Evolutionary conservation across 2,113 vertebrate genomes (phyloP).

Genomic region (Gymnorhina tibicen): DNA sequence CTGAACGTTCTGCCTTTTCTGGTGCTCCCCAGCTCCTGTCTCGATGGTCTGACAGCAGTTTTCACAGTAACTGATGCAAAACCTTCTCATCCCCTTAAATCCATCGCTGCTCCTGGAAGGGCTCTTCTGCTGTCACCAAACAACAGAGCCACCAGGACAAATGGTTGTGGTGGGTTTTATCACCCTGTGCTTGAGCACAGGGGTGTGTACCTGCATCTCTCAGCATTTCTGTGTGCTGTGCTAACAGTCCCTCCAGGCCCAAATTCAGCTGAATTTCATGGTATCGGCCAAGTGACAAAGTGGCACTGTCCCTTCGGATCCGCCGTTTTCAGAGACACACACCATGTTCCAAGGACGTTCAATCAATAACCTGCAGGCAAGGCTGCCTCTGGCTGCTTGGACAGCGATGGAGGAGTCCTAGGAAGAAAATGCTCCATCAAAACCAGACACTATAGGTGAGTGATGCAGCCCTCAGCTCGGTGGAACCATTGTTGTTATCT

Average conservation of each 20-base stretch:
- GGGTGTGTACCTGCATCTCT: neutral
- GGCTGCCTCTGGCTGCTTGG: neutral
- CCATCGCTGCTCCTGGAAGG: neutral
- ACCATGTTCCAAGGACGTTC: neutral
- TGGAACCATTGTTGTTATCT: neutral
- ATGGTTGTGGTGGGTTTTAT: neutral
- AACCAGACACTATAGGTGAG: neutral
- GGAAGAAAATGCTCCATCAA: neutral
- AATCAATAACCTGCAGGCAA: neutral
- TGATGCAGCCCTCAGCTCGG: neutral
- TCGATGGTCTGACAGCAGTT: fast-evolving
- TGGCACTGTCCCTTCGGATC: fast-evolving
- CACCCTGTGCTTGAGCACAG: fast-evolving
- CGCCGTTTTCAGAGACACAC: neutral
- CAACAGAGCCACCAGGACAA: neutral
- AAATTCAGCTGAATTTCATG: neutral
- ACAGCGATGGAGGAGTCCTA: neutral
- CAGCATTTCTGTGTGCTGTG: neutral
- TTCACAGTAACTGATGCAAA: neutral
- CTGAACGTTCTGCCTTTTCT: neutral
- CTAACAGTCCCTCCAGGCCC: neutral
- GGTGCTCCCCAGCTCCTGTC: neutral
- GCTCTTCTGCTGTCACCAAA: neutral
- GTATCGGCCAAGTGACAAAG: neutral
- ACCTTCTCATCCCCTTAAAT: neutral